Evolutionary conservation across 2,888 invertebrate species (phyloP), one percentile per base, ranked within the genome.

Genomic region (Andrena dorsata): DNA sequence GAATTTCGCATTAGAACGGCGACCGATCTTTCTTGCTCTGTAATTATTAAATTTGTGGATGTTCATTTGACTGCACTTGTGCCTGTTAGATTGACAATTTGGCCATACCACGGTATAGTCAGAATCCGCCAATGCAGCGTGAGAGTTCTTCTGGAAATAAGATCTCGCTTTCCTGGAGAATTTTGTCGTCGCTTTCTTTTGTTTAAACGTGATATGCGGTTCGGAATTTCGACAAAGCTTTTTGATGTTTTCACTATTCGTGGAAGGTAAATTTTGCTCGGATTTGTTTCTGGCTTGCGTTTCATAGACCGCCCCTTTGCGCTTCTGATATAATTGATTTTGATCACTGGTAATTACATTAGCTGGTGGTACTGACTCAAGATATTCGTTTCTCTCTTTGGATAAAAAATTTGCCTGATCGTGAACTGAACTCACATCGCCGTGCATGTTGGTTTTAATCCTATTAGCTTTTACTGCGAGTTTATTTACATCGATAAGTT

Each of bases 221-320:
- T 90, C 90, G 2, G 89, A 88, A 63, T 74, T 84, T 23, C 83
- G 84, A 32, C 70, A 83, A 28, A 84, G 77, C 51, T 85, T 85
- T 41, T 74, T 86, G 4, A n/a, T 51, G 28, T 69, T 60, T 47
- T 76, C 74, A 8, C 51, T 47, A 28, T 30, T 75, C 4, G 68
- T 35, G 4, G 51, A 79, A 7, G 74, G 23, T 30, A 88, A 74
- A 74, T 87, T 84, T 73, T 88, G 83, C 56, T 88, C 89, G 0
- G 85, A 89, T 47, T 87, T 89, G 71, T 87, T 88, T 83, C 80
- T 84, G 0, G 71, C 35, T 66, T 78, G 85, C 5, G 69, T 74
- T 7, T 70, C 63, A 35, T 32, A 35, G 0, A 16, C 26, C 7
- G 7, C 16, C 8, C n/a, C 35, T 32, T 75, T 78, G 10, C 49